Evolutionary conservation across 2,797 vertebrate species (phyloP).

Genomic region (Synanceia verrucosa): DNA sequence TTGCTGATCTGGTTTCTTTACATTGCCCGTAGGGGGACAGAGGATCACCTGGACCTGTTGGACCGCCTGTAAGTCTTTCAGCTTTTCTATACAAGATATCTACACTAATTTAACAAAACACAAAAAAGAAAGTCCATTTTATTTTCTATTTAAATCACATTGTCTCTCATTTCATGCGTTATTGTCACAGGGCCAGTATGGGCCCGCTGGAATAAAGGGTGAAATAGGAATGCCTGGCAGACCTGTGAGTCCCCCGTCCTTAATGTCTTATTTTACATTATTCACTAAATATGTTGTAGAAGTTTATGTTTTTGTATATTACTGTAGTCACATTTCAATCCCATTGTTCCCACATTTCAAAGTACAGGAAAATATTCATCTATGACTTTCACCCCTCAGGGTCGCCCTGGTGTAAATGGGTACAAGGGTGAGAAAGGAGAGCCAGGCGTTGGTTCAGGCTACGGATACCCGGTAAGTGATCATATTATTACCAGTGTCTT

Average conservation of each 20-base stretch:
- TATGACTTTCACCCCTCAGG: slow-evolving; percentile 74
- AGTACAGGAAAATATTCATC: background rate
- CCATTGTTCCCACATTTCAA: background rate
- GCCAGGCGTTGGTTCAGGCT: slow-evolving; percentile 61
- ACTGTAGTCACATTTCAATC: background rate
- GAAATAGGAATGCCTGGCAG: slow-evolving; percentile 97
- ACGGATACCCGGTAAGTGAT: slow-evolving; percentile 83
- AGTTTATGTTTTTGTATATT: background rate
- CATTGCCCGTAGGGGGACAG: slow-evolving; percentile 73
- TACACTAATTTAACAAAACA: background rate
- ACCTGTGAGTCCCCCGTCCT: slow-evolving; percentile 85
- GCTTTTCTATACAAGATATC: background rate
- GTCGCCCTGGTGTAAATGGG: slow-evolving; percentile 94
- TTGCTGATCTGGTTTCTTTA: background rate
- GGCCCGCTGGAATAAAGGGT: slow-evolving; percentile 88
- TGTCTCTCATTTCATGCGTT: slow-evolving; percentile 6
- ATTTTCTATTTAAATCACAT: background rate
- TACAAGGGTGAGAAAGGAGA: slow-evolving; percentile 97
- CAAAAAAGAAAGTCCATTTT: too few relatives aligned
- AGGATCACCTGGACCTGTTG: slow-evolving; percentile 76
- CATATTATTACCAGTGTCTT: background rate
- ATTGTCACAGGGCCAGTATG: slow-evolving; percentile 74
- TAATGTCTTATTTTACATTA: background rate
- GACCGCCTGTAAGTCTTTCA: slow-evolving; percentile 77
- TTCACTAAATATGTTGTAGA: background rate